Conservation (phyloP, 2,113 vertebrate genomes). For the Sarotherodon lohbergeri region DNA sequence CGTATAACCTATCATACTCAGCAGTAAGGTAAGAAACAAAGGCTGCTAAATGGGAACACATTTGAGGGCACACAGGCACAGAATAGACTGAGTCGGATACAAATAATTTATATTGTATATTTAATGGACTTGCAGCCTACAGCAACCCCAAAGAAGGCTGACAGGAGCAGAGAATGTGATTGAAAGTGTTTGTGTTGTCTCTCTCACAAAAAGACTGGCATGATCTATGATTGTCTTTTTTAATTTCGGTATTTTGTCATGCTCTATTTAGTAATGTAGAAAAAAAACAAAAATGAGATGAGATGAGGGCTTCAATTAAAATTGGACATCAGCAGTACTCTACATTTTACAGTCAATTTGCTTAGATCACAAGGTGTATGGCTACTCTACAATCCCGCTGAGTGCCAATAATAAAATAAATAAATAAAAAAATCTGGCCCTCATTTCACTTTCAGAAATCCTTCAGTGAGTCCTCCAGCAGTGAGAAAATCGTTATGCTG, state of each 20-base stretch:
- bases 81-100: not conserved
- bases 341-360: conserved; percentile 43
- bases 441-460: conserved; percentile 9
- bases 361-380: conserved; percentile 2
- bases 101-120: not conserved
- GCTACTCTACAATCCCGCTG: conserved; percentile 15
- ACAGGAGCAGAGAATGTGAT: not conserved
- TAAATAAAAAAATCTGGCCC: not conserved
- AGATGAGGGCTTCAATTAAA: conserved; percentile 4
- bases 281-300: not conserved
- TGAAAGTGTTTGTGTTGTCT: not conserved
- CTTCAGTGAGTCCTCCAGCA: conserved; percentile 5
- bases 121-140: not conserved
- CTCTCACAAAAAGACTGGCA: not conserved
- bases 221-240: not conserved
- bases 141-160: not conserved
- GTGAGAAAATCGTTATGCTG: not conserved
- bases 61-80: not conserved
- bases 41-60: not conserved
- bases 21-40: conserved; percentile 6
- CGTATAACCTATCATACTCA: conserved; percentile 5
- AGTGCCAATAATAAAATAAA: conserved; percentile 32
- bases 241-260: not conserved
- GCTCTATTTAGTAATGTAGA: not conserved
- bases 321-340: conserved; percentile 26